Base-by-base conservation (phyloP, 2,888 invertebrate species). In the Ichneumoninae sp. region DNA sequence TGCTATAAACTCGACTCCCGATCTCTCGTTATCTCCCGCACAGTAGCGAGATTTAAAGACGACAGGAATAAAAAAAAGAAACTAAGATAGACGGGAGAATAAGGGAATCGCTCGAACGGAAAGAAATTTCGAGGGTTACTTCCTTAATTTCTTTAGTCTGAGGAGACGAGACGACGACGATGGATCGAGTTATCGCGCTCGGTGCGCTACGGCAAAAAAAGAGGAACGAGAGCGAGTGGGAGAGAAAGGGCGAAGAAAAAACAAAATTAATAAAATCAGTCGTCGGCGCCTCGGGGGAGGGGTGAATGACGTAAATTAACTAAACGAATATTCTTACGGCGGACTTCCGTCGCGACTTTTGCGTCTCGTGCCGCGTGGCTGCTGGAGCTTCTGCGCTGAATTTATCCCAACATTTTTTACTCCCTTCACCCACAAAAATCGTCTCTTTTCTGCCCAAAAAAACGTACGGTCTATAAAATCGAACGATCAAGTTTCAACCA, bases 211-310 rank as follows among this genome's bases (percentile, higher is more conserved):
- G 22, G 63, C 60, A 57, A 52, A 76, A 74, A 52, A 65, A 63
- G 50, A 19, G 50, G 26, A 52, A 26, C 0, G 16, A 44, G 30
- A 47, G 81, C 87, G 88, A 89, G 90, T 87, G 87, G 89, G 90
- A 91, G 57, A 44, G 71, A 30, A 16, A 65, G 57, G 60, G n/a
- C 75, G 40, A 66, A 66, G 33, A 70, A 71, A 80, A 82, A 82
- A 76, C 75, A 75, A 92, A 92, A 93, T 93, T 93, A 93, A 92
- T 92, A 91, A 92, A 92, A 92, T 92, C 92, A 93, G 91, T 90
- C 90, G 89, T 85, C 90, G 89, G 83, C 89, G 89, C 87, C 90
- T 88, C 76, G 88, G 89, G 90, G 88, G 30, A 87, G 83, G 78
- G 77, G 86, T 87, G 88, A 85, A 83, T 71, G 71, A 81, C 83